Evolutionary conservation across 2,113 vertebrate species (phyloP).

Genomic region (Corythaixoides concolor): DNA sequence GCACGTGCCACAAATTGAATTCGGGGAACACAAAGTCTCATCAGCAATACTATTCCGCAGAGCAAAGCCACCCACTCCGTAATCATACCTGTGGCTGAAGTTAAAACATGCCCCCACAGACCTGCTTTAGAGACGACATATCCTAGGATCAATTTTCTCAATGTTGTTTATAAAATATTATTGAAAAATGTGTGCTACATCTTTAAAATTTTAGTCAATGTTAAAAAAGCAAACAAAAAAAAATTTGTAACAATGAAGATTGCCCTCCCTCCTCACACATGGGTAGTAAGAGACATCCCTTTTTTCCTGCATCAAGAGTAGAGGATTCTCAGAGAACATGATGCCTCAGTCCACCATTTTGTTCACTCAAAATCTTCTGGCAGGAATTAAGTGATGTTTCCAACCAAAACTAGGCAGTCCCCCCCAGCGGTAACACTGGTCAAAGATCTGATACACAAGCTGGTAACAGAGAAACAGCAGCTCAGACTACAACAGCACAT

Average conservation of each 20-base stretch:
- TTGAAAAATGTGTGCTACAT: accelerated
- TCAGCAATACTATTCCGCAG: neutral
- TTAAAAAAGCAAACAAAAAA: neutral
- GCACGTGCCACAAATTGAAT: neutral
- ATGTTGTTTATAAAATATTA: neutral
- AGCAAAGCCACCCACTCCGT: neutral
- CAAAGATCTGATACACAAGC: neutral
- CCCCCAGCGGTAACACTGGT: neutral
- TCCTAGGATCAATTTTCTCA: neutral
- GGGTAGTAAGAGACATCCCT: neutral
- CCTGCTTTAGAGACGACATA: neutral
- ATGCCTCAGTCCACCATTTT: neutral
- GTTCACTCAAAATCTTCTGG: neutral
- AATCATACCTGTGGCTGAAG: neutral
- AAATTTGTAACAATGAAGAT: neutral
- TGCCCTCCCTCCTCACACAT: too few relatives aligned
- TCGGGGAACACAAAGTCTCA: neutral
- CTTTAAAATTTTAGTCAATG: neutral
- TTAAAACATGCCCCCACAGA: neutral
- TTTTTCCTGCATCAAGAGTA: neutral
- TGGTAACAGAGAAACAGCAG: neutral
- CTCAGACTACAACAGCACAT: neutral
- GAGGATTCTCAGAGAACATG: neutral
- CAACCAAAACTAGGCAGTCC: neutral
- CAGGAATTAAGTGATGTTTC: neutral